These are phyloP conservation scores for Platanista minor DNA, from an alignment of 2,113 vertebrate genomes.

Conservation along the genomic window DNA sequence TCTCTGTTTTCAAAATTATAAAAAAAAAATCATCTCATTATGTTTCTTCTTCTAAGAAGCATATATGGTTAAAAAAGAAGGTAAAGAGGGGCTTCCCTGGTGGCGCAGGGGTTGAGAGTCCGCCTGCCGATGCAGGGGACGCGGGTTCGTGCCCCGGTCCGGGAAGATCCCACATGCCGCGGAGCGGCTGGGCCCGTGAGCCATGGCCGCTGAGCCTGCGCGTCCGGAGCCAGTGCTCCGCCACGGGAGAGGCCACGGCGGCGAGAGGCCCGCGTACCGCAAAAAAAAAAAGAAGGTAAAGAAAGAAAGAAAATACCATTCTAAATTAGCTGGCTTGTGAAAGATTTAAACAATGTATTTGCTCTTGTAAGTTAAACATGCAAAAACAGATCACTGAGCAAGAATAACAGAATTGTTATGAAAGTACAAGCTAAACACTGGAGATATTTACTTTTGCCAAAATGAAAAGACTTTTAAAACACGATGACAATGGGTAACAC, in stretches of 20 bases:
- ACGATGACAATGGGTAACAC: not conserved
- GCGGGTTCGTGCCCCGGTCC: too few relatives aligned
- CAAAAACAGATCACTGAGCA: not conserved
- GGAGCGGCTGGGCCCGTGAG: too few relatives aligned
- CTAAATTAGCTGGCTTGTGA: conserved; percentile 15
- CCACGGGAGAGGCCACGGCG: too few relatives aligned
- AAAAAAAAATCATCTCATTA: not conserved
- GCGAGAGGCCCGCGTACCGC: too few relatives aligned
- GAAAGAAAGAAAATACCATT: not conserved
- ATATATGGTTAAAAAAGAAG: conserved; percentile 31
- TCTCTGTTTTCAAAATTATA: conserved; percentile 13
- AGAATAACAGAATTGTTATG: not conserved
- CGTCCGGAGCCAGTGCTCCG: too few relatives aligned
- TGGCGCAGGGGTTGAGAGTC: too few relatives aligned
- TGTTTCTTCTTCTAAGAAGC: conserved; percentile 38
- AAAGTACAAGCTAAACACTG: not conserved
- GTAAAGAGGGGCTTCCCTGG: too few relatives aligned
- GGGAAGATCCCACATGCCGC: too few relatives aligned
- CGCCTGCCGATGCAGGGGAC: too few relatives aligned
- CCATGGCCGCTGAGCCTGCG: too few relatives aligned
- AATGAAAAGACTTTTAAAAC: not conserved
- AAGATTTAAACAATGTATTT: conserved; percentile 18
- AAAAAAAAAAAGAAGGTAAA: conserved; percentile 38
- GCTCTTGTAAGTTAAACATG: conserved; percentile 24
- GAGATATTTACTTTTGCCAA: not conserved